A percentile compares a stretch with the other conserved stretches of the same genome.
Conservation (phyloP, 2,113 vertebrate species). For the Plotosus lineatus region DNA sequence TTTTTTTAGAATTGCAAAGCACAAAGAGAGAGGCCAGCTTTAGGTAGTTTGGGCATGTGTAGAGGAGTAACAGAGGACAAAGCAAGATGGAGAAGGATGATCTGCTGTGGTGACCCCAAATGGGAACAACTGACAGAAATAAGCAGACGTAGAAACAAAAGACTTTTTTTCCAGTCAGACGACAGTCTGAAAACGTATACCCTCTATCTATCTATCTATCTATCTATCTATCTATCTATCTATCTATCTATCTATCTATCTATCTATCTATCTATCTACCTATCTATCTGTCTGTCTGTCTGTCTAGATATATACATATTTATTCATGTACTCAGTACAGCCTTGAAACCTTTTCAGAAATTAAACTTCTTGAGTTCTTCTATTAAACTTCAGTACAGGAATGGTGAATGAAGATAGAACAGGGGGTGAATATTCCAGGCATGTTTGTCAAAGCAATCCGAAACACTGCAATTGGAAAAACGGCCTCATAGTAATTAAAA, state of each 20-base stretch:
- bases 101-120: too few relatives aligned
- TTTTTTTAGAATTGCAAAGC: too few relatives aligned
- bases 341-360: conserved; percentile 47
- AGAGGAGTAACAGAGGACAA: too few relatives aligned
- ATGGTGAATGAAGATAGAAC: conserved; percentile 35
- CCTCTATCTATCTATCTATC: background rate
- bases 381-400: conserved; percentile 13
- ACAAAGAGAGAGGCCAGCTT: too few relatives aligned
- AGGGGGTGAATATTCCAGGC: conserved; percentile 52
- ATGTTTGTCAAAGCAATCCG: conserved; percentile 50
- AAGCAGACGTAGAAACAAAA: background rate
- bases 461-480: too few relatives aligned
- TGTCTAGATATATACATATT: background rate
- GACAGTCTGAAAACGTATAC: background rate
- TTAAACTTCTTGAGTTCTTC: conserved; percentile 24
- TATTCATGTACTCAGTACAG: conserved; percentile 13
- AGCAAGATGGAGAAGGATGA: too few relatives aligned
- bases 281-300: too few relatives aligned
- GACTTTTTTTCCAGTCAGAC: background rate
- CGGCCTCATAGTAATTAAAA: conserved; percentile 60
- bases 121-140: too few relatives aligned
- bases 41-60: too few relatives aligned
- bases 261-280: too few relatives aligned
- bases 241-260: too few relatives aligned
- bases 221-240: too few relatives aligned